phyloP scores from a whole-genome alignment of 2,888 invertebrate genomes.

The Odontocerum albicorne region DNA sequence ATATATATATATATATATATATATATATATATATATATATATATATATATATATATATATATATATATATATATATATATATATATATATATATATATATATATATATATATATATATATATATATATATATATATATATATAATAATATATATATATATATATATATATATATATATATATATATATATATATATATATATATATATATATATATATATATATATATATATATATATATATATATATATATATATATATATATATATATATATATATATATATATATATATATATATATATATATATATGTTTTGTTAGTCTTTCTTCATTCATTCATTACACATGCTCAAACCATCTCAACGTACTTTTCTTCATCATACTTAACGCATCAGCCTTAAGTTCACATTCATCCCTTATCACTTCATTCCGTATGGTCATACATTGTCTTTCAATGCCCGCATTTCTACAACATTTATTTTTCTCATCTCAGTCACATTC shows the following conservation, averaged over 20 bases:
- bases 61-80: neutral
- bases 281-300: neutral
- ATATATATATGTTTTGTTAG: neutral
- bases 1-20: neutral
- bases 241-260: constrained; percentile 3
- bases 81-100: neutral
- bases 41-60: neutral
- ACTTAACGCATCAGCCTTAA: too few species aligned
- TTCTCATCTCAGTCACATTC: too few species aligned
- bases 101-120: neutral
- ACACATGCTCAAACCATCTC: too few species aligned
- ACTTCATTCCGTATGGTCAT: too few species aligned
- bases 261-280: constrained; percentile 4
- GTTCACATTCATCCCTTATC: too few species aligned
- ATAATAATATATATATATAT: neutral
- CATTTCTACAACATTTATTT: too few species aligned
- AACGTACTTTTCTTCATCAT: too few species aligned
- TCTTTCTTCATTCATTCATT: too few species aligned
- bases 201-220: neutral
- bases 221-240: neutral
- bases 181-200: neutral
- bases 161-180: neutral
- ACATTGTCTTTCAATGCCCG: too few species aligned
- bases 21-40: neutral
- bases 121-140: neutral